Percentiles rank a stretch among this genome's conserved stretches.
Evolutionary conservation across 1,140 invertebrate genomes (phyloP).

Genomic region (Drosophila setifemur): DNA sequence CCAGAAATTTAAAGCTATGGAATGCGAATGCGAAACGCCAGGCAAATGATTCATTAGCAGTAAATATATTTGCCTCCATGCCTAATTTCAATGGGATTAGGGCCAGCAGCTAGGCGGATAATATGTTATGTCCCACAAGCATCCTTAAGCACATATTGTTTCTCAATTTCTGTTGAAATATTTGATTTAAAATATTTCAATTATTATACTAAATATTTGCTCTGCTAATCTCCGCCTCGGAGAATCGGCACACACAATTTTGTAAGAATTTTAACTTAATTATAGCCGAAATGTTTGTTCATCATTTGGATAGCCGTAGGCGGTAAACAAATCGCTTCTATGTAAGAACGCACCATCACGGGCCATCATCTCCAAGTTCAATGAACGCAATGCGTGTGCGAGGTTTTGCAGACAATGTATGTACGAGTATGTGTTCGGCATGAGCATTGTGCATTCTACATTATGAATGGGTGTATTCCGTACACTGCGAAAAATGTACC

Average conservation of each 20-base stretch:
- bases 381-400: constrained; percentile 56
- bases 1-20: not conserved
- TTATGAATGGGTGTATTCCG: constrained; percentile 5
- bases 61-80: constrained; percentile 33
- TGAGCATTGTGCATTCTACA: constrained; percentile 15
- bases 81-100: constrained; percentile 28
- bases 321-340: constrained; percentile 30
- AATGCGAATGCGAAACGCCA: constrained; percentile 1
- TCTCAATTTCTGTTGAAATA: constrained; percentile 16
- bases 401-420: constrained; percentile 49
- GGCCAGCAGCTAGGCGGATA: not conserved
- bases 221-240: constrained; percentile 23
- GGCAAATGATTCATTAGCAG: constrained; percentile 38
- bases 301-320: constrained; percentile 30
- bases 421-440: too few relatives aligned
- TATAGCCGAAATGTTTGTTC: constrained; percentile 46
- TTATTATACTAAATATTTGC: constrained; percentile 42
- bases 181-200: constrained; percentile 37
- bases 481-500: constrained; percentile 5
- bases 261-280: constrained; percentile 45
- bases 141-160: constrained; percentile 14
- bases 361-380: constrained; percentile 39
- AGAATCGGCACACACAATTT: constrained; percentile 12
- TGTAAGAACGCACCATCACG: constrained; percentile 1
- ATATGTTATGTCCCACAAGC: not conserved